phyloP scores from a whole-genome alignment of 2,113 vertebrate genomes.

The Cygnus atratus region DNA sequence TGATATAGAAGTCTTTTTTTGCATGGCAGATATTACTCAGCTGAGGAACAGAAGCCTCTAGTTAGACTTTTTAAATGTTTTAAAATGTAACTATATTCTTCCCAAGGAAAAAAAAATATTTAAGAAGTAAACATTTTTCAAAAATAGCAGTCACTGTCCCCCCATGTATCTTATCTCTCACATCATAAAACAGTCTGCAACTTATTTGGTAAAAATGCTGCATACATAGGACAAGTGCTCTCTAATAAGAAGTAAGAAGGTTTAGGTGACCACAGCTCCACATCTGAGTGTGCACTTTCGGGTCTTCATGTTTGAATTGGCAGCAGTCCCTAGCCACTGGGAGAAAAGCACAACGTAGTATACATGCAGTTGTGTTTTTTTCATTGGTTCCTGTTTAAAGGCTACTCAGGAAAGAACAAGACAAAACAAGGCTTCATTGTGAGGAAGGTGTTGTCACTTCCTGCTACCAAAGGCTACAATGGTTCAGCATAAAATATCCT shows the following conservation, averaged over 20 bases:
- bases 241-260: neutral
- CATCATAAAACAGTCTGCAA: neutral
- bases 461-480: neutral
- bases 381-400: neutral
- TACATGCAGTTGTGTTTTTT: neutral
- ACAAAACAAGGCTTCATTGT: conserved; percentile 25
- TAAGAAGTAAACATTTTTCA: conserved; percentile 1
- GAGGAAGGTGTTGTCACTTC: conserved; percentile 29
- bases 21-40: neutral
- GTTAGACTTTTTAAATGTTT: neutral
- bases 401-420: conserved; percentile 22
- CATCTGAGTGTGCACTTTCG: neutral
- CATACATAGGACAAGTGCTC: neutral
- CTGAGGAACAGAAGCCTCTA: neutral
- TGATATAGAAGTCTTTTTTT: conserved; percentile 5
- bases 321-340: neutral
- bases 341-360: neutral
- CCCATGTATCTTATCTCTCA: neutral
- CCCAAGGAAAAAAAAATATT: neutral
- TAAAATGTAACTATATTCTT: neutral
- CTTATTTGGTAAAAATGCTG: neutral
- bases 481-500: conserved; percentile 19
- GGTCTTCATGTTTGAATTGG: neutral
- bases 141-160: neutral
- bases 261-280: neutral